phyloP scores from a whole-genome alignment of 2,113 vertebrate species.

The Nanorana parkeri region DNA sequence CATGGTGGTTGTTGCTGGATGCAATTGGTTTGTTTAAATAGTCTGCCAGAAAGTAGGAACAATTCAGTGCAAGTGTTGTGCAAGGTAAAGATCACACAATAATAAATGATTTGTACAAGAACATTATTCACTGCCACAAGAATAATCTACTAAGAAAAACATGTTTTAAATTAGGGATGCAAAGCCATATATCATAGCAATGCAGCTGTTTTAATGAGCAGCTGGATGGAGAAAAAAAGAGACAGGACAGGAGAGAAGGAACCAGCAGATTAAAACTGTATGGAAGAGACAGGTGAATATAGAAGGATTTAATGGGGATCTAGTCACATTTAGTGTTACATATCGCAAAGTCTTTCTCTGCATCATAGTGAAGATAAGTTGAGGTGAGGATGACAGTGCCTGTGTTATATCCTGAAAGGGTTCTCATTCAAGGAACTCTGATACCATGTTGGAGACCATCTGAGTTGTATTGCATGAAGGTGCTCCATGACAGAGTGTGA shows the following conservation, averaged over 20 bases:
- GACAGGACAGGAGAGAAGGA: too few relatives aligned
- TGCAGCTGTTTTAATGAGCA: slow-evolving; percentile 22
- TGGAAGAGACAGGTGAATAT: neutral
- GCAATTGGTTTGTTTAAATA: slow-evolving; percentile 9
- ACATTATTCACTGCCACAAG: slow-evolving; percentile 51
- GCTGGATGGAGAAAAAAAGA: neutral
- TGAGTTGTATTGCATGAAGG: too few relatives aligned
- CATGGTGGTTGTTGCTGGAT: slow-evolving; percentile 3
- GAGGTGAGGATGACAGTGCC: too few relatives aligned
- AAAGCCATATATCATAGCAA: slow-evolving; percentile 37
- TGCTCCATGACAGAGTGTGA: too few relatives aligned
- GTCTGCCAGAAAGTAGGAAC: slow-evolving; percentile 15
- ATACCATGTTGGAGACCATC: too few relatives aligned
- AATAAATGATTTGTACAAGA: slow-evolving; percentile 50
- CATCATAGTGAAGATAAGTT: too few relatives aligned
- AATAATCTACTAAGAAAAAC: slow-evolving; percentile 54
- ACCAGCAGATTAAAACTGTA: neutral
- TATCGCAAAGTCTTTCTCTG: too few relatives aligned
- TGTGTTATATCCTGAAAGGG: too few relatives aligned
- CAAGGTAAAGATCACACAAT: slow-evolving; percentile 35
- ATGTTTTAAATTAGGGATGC: slow-evolving; percentile 51
- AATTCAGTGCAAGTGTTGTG: slow-evolving; percentile 39
- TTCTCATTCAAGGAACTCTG: too few relatives aligned
- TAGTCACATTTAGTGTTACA: too few relatives aligned
- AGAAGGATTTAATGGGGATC: neutral